A percentile compares a stretch with the other conserved stretches of the same genome.
Conservation (phyloP, 2,888 invertebrate genomes). For the Steromphala cineraria region DNA sequence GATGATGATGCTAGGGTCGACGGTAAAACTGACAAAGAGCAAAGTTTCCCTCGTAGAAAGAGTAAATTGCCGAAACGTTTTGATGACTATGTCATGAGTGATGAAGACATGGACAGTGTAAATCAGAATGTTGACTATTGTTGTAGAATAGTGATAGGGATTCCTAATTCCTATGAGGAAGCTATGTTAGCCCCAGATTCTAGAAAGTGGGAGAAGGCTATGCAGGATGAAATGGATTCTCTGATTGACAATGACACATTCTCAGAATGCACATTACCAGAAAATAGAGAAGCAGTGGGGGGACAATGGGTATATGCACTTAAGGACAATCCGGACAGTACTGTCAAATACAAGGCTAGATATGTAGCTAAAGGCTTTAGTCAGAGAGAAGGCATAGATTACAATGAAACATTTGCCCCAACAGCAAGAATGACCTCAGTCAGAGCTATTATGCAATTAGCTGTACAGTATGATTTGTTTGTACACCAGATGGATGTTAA, state of each 20-base stretch:
- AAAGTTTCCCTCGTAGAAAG: not conserved
- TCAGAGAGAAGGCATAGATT: conserved; percentile 31
- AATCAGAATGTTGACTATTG: conserved; percentile 34
- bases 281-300: conserved; percentile 32
- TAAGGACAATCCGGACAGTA: conserved; percentile 32
- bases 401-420: too few species aligned
- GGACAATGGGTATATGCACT: conserved; percentile 41
- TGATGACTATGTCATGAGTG: conserved; percentile 29
- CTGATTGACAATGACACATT: conserved; percentile 40
- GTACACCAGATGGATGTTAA: conserved; percentile 24
- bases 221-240: conserved; percentile 39
- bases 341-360: conserved; percentile 35
- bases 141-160: conserved; percentile 23
- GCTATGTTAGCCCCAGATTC: conserved; percentile 31
- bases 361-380: conserved; percentile 41
- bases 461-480: conserved; percentile 33
- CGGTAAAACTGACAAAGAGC: not conserved
- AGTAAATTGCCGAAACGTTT: conserved; percentile 24
- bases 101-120: conserved; percentile 22
- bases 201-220: conserved; percentile 29
- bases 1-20: not conserved
- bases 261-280: conserved; percentile 32
- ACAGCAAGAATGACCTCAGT: conserved; percentile 34
- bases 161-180: conserved; percentile 34
- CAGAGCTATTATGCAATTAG: conserved; percentile 38